phyloP scores from a whole-genome alignment of 2,797 vertebrate species.

The Leptodactylus fallax region DNA sequence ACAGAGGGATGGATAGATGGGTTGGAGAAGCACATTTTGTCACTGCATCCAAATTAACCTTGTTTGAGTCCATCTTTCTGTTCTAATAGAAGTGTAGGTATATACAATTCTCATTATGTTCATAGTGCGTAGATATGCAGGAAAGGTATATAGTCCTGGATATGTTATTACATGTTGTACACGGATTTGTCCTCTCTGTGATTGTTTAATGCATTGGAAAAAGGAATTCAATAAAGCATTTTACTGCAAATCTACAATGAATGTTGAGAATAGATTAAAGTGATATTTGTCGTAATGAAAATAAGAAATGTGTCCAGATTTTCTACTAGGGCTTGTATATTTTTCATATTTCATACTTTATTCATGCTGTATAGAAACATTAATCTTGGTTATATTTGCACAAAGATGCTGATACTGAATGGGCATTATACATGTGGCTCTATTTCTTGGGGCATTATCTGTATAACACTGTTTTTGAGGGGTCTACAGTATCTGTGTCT shows the following conservation, averaged over 20 bases:
- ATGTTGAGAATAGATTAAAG: background rate
- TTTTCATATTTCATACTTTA: too few species aligned
- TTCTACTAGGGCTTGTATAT: too few species aligned
- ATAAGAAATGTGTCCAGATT: too few species aligned
- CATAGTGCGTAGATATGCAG: background rate
- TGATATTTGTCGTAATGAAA: background rate
- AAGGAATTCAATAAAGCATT: background rate
- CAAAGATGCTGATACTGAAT: too few species aligned
- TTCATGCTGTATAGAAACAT: too few species aligned
- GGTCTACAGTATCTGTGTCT: too few species aligned
- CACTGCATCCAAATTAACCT: background rate
- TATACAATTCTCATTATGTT: background rate
- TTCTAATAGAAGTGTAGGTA: background rate
- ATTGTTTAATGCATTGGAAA: background rate
- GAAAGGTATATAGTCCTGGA: background rate
- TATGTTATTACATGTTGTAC: background rate
- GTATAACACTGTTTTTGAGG: too few species aligned
- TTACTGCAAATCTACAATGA: background rate
- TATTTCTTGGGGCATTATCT: too few species aligned
- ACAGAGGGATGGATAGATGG: slow-evolving; percentile 8
- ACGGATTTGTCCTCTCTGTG: background rate
- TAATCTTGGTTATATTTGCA: too few species aligned
- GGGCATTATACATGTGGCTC: too few species aligned
- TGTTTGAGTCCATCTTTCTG: background rate
- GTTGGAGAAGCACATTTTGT: slow-evolving; percentile 19